phyloP scores from a whole-genome alignment of 1,140 invertebrate genomes.

The Zelostemma sp. region DNA sequence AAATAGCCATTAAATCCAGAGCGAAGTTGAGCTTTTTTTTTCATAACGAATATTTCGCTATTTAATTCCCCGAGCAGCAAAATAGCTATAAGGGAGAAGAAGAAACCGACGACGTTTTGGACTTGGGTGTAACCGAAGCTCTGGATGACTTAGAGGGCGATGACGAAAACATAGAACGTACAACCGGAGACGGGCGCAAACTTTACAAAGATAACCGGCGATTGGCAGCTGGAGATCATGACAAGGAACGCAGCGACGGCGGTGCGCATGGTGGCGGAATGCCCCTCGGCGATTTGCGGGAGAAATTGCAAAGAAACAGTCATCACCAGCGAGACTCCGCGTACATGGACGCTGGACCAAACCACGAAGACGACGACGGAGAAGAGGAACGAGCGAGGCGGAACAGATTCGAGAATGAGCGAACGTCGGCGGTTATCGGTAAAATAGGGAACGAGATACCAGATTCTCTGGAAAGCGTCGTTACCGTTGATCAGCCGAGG shows the following conservation, averaged over 20 bases:
- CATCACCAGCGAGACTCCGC: conserved; percentile 35
- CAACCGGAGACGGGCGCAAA: conserved; percentile 35
- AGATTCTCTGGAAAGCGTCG: conserved; percentile 62
- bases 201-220: conserved; percentile 52
- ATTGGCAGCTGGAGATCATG: conserved; percentile 39
- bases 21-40: conserved; percentile 31
- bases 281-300: conserved; percentile 52
- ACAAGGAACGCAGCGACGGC: conserved; percentile 34
- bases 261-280: neutral
- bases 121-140: conserved; percentile 66
- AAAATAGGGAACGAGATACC: conserved; percentile 64
- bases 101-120: conserved; percentile 68
- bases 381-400: conserved; percentile 62
- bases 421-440: conserved; percentile 52
- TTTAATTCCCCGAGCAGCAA: conserved; percentile 69
- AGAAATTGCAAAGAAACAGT: conserved; percentile 57
- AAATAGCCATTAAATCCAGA: conserved; percentile 9
- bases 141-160: conserved; percentile 68
- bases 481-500: conserved; percentile 55
- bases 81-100: conserved; percentile 70
- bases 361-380: conserved; percentile 62
- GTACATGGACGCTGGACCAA: conserved; percentile 51
- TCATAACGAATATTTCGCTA: conserved; percentile 64
- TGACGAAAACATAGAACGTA: conserved; percentile 64
- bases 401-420: conserved; percentile 65